These are phyloP conservation scores for Poeciliopsis retropinna DNA, from an alignment of 2,113 vertebrate species.

Conservation along the genomic window DNA sequence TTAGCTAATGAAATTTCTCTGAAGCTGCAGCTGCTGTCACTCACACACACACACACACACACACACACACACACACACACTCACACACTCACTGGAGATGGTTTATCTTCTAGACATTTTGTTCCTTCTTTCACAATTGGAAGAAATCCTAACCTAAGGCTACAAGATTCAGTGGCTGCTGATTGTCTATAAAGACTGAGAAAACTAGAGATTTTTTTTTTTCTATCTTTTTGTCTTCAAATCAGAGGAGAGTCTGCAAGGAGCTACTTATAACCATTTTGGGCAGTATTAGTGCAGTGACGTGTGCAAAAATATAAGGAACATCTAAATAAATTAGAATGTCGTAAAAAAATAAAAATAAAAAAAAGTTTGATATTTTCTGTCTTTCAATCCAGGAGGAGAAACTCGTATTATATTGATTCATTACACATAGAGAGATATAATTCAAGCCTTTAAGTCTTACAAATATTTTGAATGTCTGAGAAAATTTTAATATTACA, in stretches of 20 bases:
- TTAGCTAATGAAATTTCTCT: slow-evolving; percentile 50
- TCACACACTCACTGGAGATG: background rate
- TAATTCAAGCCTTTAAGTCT: too few relatives aligned
- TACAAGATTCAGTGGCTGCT: background rate
- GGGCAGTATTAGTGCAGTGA: background rate
- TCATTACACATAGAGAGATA: too few relatives aligned
- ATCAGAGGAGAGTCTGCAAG: background rate
- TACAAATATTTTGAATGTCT: too few relatives aligned
- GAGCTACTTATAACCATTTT: background rate
- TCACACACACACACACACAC: background rate
- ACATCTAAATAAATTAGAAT: background rate
- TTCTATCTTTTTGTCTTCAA: slow-evolving; percentile 1
- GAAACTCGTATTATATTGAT: too few relatives aligned
- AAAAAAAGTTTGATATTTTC: too few relatives aligned
- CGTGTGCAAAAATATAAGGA: too few relatives aligned
- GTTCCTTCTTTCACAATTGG: slow-evolving; percentile 6
- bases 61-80: background rate
- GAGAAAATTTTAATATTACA: too few relatives aligned
- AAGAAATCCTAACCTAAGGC: slow-evolving; percentile 3
- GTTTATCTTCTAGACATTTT: background rate
- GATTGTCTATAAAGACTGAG: background rate
- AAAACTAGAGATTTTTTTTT: slow-evolving; percentile 4
- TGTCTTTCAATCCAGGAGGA: too few relatives aligned
- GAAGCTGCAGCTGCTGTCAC: slow-evolving; percentile 21
- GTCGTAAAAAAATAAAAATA: too few relatives aligned